Conservation (phyloP, 2,888 invertebrate species). For the Odontothrips loti region DNA sequence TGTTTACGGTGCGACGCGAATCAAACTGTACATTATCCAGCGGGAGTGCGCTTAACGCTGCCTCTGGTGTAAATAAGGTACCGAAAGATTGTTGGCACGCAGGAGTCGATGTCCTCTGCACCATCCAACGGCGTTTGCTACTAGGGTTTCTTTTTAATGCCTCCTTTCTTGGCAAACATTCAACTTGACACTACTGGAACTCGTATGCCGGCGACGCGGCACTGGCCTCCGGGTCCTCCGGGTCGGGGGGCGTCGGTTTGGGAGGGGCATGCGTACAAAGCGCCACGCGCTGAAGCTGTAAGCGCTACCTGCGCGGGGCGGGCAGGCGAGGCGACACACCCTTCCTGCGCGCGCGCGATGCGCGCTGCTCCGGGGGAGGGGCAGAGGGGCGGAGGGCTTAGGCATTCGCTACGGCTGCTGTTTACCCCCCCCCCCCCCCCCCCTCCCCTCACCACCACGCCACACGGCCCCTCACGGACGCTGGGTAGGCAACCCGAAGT, state of each 20-base stretch:
- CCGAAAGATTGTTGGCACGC: background rate
- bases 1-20: background rate
- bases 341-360: too few relatives aligned
- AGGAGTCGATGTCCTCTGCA: constrained; percentile 1
- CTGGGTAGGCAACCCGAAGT: too few relatives aligned
- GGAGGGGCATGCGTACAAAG: background rate
- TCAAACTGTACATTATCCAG: background rate
- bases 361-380: background rate
- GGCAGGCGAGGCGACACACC: background rate
- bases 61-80: background rate
- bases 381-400: background rate
- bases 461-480: too few relatives aligned
- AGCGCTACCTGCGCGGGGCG: too few relatives aligned
- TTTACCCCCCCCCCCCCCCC: too few relatives aligned
- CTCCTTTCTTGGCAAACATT: too few relatives aligned
- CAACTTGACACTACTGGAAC: too few relatives aligned
- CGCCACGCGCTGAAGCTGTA: too few relatives aligned
- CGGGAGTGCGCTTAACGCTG: background rate
- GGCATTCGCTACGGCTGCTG: too few relatives aligned
- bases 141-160: too few relatives aligned
- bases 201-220: background rate
- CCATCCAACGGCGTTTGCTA: background rate
- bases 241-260: too few relatives aligned
- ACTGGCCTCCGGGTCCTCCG: background rate
- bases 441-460: too few relatives aligned